phyloP scores from a whole-genome alignment of 2,113 vertebrate species.

The Chionomys nivalis region DNA sequence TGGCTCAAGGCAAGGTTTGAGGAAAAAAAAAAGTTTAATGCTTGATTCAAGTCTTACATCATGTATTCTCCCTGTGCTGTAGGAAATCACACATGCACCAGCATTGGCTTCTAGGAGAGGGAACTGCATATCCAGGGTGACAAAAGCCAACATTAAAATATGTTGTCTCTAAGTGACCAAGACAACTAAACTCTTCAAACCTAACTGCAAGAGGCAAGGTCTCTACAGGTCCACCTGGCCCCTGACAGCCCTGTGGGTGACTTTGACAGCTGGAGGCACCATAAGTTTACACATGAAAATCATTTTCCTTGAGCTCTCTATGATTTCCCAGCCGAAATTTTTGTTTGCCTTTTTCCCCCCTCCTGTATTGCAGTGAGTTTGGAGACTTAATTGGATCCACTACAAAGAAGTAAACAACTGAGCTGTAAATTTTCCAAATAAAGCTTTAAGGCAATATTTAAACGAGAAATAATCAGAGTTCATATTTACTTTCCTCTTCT shows the following conservation, averaged over 20 bases:
- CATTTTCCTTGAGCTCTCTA: background rate
- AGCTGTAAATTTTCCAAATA: background rate
- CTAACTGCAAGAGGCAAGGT: background rate
- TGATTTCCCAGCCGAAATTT: constrained; percentile 25
- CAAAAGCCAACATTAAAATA: background rate
- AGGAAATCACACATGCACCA: background rate
- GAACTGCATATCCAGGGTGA: background rate
- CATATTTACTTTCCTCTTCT: constrained; percentile 37
- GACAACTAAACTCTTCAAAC: background rate
- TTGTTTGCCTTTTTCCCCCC: background rate
- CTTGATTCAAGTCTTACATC: background rate
- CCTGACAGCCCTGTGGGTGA: constrained; percentile 6
- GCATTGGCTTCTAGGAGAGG: background rate
- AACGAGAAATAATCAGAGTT: constrained; percentile 25
- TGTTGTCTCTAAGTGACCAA: background rate
- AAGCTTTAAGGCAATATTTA: constrained; percentile 56
- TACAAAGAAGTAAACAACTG: constrained; percentile 15
- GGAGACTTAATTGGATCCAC: constrained; percentile 44
- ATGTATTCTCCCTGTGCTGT: background rate
- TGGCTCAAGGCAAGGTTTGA: background rate
- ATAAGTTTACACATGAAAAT: background rate
- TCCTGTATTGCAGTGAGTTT: background rate
- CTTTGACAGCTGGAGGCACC: background rate
- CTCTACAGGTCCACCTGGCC: background rate
- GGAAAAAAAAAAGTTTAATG: background rate